Conservation (phyloP, 2,113 vertebrate genomes). For the Catharus bicknelli region DNA sequence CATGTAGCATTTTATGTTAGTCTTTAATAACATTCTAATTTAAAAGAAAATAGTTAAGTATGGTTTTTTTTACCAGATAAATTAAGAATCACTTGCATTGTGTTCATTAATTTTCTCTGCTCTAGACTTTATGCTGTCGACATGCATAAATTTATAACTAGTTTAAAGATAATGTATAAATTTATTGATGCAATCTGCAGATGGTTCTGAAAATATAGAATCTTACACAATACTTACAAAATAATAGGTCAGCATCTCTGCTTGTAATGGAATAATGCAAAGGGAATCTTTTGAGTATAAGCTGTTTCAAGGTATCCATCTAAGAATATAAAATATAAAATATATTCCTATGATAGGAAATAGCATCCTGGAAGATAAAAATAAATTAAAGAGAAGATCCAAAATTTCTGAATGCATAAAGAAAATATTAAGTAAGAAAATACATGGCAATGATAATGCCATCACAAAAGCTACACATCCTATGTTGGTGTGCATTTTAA, state of each 20-base stretch:
- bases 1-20: background rate
- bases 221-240: background rate
- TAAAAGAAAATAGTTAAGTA: background rate
- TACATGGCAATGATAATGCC: rapidly evolving
- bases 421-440: background rate
- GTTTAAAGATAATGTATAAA: background rate
- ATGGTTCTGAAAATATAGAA: background rate
- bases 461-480: background rate
- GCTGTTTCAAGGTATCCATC: background rate
- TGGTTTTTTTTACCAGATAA: background rate
- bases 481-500: background rate
- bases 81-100: background rate
- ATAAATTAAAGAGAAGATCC: background rate
- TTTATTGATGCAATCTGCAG: background rate
- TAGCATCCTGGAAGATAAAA: background rate
- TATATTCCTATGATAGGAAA: background rate
- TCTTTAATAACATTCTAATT: background rate
- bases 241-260: background rate
- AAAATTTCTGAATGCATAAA: background rate
- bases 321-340: background rate
- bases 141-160: background rate
- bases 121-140: background rate
- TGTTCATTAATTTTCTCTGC: background rate
- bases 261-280: background rate
- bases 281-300: background rate